Evolutionary conservation across 2,113 vertebrate genomes (phyloP).

Genomic region (Leptobrachium leishanense): DNA sequence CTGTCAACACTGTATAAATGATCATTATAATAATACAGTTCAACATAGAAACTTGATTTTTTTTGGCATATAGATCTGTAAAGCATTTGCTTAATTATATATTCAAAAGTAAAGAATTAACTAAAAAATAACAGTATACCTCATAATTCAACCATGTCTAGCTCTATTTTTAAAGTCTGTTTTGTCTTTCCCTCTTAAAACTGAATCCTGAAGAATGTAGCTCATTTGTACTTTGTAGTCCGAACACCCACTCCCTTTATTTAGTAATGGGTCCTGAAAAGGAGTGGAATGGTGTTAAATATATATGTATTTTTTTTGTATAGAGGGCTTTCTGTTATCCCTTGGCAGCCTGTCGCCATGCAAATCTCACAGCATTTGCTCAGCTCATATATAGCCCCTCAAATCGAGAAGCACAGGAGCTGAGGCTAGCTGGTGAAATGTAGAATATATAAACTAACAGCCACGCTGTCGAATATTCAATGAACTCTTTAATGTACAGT

Average conservation of each 20-base stretch:
- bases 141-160: neutral
- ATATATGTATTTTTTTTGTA: neutral
- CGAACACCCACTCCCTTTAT: neutral
- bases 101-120: too few species aligned
- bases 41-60: too few species aligned
- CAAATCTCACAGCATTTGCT: slow-evolving; percentile 15
- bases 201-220: neutral
- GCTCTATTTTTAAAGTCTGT: neutral
- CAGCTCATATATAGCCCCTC: neutral
- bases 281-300: neutral
- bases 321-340: neutral
- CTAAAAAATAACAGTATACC: neutral
- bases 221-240: neutral
- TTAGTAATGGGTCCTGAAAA: slow-evolving; percentile 2
- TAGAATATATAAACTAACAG: neutral
- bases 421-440: neutral
- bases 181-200: neutral
- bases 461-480: neutral
- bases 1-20: too few species aligned
- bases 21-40: too few species aligned
- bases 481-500: neutral
- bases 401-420: neutral
- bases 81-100: too few species aligned
- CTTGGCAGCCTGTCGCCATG: slow-evolving; percentile 3
- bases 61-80: too few species aligned